phyloP scores from a whole-genome alignment of 2,113 vertebrate species.

The Polypterus bichir region DNA sequence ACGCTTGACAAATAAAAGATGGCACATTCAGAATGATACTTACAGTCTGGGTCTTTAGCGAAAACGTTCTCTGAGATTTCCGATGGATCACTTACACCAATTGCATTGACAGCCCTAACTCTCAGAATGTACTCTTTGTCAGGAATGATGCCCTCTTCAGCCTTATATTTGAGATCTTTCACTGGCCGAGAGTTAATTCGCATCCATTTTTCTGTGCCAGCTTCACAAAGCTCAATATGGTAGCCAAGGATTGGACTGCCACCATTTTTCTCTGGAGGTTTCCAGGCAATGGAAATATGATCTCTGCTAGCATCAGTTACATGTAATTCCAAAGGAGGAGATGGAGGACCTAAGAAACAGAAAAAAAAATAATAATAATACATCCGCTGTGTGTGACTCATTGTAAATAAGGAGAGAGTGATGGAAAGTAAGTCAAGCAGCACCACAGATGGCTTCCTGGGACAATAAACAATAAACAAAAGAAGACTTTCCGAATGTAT shows the following conservation, averaged over 20 bases:
- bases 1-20: not conserved
- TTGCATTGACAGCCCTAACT: slow-evolving; percentile 82
- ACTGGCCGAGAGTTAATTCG: slow-evolving; percentile 81
- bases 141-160: slow-evolving; percentile 81
- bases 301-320: slow-evolving; percentile 78
- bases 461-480: too few species aligned
- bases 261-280: slow-evolving; percentile 79
- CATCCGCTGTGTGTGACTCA: too few species aligned
- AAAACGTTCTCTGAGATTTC: slow-evolving; percentile 83
- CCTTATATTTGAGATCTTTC: slow-evolving; percentile 81
- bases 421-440: too few species aligned
- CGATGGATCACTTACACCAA: slow-evolving; percentile 86
- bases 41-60: slow-evolving; percentile 93
- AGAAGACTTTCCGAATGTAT: too few species aligned
- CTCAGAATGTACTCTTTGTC: slow-evolving; percentile 89
- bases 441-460: too few species aligned
- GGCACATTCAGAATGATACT: slow-evolving; percentile 34
- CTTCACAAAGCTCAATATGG: slow-evolving; percentile 87
- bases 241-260: slow-evolving; percentile 86
- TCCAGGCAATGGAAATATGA: slow-evolving; percentile 87
- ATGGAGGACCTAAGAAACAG: slow-evolving; percentile 64
- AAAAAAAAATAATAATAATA: slow-evolving; percentile 1
- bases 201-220: slow-evolving; percentile 93
- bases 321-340: slow-evolving; percentile 75
- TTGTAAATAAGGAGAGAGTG: too few species aligned